These are phyloP conservation scores for Chondrosia reniformis DNA, from an alignment of 37 sponge, comb jelly and placozoan genomes.

Conservation along the genomic window DNA sequence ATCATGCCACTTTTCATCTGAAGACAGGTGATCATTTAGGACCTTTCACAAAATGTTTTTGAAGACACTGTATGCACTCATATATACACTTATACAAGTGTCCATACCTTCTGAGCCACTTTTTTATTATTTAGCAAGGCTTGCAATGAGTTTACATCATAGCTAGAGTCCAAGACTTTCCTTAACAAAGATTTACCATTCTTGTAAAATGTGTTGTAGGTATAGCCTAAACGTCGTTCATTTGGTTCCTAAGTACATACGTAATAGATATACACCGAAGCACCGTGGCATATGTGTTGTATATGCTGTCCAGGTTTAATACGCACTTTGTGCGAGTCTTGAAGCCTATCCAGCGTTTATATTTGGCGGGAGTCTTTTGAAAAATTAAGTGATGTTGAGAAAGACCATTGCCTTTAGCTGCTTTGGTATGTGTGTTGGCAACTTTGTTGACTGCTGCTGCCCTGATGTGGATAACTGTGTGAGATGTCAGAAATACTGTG, in stretches of 20 bases:
- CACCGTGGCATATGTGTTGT: not conserved
- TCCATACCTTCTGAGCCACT: no score
- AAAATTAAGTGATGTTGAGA: not conserved
- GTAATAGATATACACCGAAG: constrained; percentile 7
- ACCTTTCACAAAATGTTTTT: no score
- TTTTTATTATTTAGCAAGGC: no score
- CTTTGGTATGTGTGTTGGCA: not conserved
- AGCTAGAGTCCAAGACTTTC: not conserved
- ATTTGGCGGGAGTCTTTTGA: constrained; percentile 3
- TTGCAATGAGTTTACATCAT: no score
- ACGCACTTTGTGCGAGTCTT: not conserved
- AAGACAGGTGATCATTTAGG: no score
- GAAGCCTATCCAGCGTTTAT: not conserved
- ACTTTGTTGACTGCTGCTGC: constrained; percentile 9
- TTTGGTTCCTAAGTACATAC: not conserved
- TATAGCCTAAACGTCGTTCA: not conserved
- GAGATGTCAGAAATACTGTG: not conserved
- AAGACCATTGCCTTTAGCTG: not conserved
- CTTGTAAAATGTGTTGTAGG: not conserved
- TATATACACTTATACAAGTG: no score
- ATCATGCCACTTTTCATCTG: no score
- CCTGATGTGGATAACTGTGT: not conserved
- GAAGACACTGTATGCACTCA: not conserved
- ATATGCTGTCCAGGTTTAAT: not conserved
- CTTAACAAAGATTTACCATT: not conserved